Base-by-base conservation (phyloP, 2,797 vertebrate genomes). In the Urophycis tenuis region DNA sequence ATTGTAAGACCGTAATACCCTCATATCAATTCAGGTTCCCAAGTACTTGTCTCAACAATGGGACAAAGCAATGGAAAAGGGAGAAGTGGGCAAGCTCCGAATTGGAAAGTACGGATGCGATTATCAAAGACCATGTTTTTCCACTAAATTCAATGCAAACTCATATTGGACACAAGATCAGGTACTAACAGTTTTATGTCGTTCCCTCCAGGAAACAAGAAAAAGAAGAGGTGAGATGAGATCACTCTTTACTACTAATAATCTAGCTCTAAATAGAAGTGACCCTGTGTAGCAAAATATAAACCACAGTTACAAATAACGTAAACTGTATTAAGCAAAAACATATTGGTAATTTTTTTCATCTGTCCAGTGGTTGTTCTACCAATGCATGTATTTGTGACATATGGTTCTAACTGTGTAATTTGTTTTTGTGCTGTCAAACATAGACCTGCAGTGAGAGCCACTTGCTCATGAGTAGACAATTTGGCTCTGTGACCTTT, bases 41-140 rank as follows among this genome's bases (percentile, higher is more conserved):
- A 98, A 98, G 83, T 99, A 97, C 87, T 92, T 98, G 82, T 95
- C 96, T 45, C 95, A 94, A 25, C 96, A 98, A 15, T 99, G 96
- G 96, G 89, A 89, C 75, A 98, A 96, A 90, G 95, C 95, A 35
- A 80, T 94, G 74, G 96, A 96, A 86, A 95, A 95, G 79, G 94
- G 95, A 80, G 96, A 98, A 90, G 96, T 99, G 83, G 97, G 97
- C 74, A 98, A 94, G 82, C 92, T 98, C 7, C 91, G 90, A 80
- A 97, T 98, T 84, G 90, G 82, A 83, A 99, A 97, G 96, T 98
- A 95, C 88, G 95, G 33, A 39, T 67, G 60, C 25, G 7, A 22
- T 29, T 67, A 29, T 67, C 8, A 17, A 4, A 72, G 15, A 3
- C 49, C 14, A 2, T 75, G 25, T 22, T 49, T n/a, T 3, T 75